Conservation (phyloP, 2,888 invertebrate genomes). For the Xylocampa areola region DNA sequence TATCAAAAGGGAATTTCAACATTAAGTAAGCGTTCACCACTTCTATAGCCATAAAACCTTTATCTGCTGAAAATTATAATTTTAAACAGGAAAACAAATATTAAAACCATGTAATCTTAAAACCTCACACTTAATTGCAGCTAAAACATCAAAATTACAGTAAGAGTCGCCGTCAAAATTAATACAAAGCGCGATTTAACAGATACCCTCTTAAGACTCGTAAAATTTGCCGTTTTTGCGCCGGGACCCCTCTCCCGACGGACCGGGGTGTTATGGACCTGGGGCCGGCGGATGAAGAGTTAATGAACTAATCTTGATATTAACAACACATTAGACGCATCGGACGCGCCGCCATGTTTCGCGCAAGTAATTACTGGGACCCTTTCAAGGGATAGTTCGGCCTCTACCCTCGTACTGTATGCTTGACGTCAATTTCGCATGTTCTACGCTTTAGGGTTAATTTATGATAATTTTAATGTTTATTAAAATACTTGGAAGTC, state of each 20-base stretch:
- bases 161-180: slow-evolving; percentile 82
- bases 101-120: slow-evolving; percentile 54
- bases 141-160: slow-evolving; percentile 75
- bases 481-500: slow-evolving; percentile 60
- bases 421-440: slow-evolving; percentile 61
- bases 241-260: slow-evolving; percentile 62
- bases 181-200: slow-evolving; percentile 81
- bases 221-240: slow-evolving; percentile 78
- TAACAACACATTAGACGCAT: slow-evolving; percentile 88
- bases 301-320: slow-evolving; percentile 90
- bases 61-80: slow-evolving; percentile 35
- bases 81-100: slow-evolving; percentile 37
- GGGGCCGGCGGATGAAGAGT: slow-evolving; percentile 82
- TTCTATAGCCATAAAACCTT: slow-evolving; percentile 13
- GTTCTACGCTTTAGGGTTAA: slow-evolving; percentile 65
- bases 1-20: slow-evolving; percentile 10
- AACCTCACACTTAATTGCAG: slow-evolving; percentile 65
- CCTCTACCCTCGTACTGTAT: slow-evolving; percentile 57
- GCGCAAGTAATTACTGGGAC: slow-evolving; percentile 74
- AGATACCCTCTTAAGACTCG: slow-evolving; percentile 77
- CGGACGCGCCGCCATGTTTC: slow-evolving; percentile 78
- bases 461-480: slow-evolving; percentile 69
- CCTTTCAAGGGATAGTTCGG: slow-evolving; percentile 69
- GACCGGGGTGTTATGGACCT: slow-evolving; percentile 61
- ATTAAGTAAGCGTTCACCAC: slow-evolving; percentile 9